Evolutionary conservation across 1,140 invertebrate species (phyloP).

Genomic region (Metopolophium dirhodum): DNA sequence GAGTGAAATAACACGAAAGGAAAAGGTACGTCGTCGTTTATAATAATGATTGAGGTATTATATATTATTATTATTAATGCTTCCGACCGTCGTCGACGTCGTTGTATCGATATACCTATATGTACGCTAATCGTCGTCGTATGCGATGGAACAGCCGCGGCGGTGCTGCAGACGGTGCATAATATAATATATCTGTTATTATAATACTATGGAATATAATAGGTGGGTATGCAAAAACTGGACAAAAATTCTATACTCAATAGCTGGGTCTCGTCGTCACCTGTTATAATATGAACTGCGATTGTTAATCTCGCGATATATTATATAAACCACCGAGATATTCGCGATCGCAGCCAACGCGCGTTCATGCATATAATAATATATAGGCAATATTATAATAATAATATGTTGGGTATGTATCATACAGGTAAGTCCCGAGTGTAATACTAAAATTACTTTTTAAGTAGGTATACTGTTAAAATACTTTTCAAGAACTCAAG

Average conservation of each 20-base stretch:
- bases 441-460: neutral
- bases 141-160: neutral
- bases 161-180: neutral
- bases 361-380: too few relatives aligned
- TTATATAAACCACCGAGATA: too few relatives aligned
- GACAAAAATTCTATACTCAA: neutral
- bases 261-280: neutral
- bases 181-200: neutral
- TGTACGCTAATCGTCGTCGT: neutral
- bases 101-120: neutral
- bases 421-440: neutral
- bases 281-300: neutral
- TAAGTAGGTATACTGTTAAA: too few relatives aligned
- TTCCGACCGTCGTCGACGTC: neutral
- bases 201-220: neutral
- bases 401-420: too few relatives aligned
- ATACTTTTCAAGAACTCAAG: too few relatives aligned
- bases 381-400: too few relatives aligned
- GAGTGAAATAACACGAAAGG: conserved; percentile 1
- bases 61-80: neutral
- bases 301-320: neutral
- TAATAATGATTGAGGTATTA: neutral
- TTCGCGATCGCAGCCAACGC: too few relatives aligned
- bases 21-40: neutral
- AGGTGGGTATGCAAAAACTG: neutral